phyloP scores from a whole-genome alignment of 2,797 vertebrate species.

The Atherinosoma microstoma region DNA sequence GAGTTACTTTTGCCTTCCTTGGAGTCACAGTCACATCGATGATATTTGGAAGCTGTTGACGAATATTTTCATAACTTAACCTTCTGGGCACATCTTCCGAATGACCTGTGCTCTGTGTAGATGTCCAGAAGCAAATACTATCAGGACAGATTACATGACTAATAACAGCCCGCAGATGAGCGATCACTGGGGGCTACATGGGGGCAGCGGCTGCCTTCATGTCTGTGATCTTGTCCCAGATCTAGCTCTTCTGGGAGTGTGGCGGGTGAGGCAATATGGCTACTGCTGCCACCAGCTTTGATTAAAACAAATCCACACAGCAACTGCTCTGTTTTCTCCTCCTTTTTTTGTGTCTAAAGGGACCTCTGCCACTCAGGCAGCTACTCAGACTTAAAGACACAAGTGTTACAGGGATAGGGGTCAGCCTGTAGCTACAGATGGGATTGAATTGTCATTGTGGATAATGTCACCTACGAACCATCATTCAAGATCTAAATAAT shows the following conservation, averaged over 20 bases:
- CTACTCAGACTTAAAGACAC: conserved; percentile 67
- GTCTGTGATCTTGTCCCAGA: conserved; percentile 71
- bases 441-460: conserved; percentile 82
- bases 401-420: conserved; percentile 56
- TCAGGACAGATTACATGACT: conserved; percentile 80
- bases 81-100: conserved; percentile 61
- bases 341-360: conserved; percentile 57
- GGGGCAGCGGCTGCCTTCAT: conserved; percentile 59
- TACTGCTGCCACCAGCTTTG: conserved; percentile 72
- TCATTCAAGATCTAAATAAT: conserved; percentile 83
- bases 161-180: conserved; percentile 77
- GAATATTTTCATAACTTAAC: conserved; percentile 74
- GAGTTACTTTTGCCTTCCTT: conserved; percentile 39
- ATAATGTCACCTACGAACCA: conserved; percentile 77
- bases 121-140: conserved; percentile 75
- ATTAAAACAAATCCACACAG: conserved; percentile 76
- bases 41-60: conserved; percentile 66
- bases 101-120: conserved; percentile 75
- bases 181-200: conserved; percentile 65
- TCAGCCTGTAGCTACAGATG: conserved; percentile 70
- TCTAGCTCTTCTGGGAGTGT: conserved; percentile 65
- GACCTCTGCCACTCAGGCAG: conserved; percentile 65
- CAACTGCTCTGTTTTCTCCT: conserved; percentile 70
- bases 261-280: conserved; percentile 57
- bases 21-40: conserved; percentile 59